Conservation (phyloP, 2,113 vertebrate species). For the Hippocampus guttulatus region DNA sequence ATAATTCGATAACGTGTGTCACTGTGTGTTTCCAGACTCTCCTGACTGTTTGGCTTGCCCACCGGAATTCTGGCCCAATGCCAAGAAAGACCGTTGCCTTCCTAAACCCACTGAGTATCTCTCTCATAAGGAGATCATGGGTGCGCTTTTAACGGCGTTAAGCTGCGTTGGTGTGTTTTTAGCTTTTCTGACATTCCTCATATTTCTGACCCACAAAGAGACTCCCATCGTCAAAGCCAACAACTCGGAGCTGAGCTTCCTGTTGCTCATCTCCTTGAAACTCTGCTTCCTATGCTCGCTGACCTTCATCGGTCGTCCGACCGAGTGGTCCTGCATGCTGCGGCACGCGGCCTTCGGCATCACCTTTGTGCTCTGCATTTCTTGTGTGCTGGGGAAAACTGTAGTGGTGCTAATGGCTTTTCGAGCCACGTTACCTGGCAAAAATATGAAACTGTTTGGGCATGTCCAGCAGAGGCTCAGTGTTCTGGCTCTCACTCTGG, state of each 20-base stretch:
- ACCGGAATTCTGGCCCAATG: constrained; percentile 60
- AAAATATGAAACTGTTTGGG: constrained; percentile 60
- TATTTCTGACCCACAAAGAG: constrained; percentile 56
- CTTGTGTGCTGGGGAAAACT: constrained; percentile 61
- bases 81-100: constrained; percentile 47
- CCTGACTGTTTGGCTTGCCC: constrained; percentile 48
- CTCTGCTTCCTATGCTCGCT: constrained; percentile 59
- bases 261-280: constrained; percentile 58
- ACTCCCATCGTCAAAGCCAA: constrained; percentile 56
- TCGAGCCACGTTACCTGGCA: constrained; percentile 51
- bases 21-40: constrained; percentile 46
- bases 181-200: constrained; percentile 41
- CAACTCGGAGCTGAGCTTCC: constrained; percentile 61
- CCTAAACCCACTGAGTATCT: constrained; percentile 61
- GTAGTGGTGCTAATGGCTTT: constrained; percentile 63
- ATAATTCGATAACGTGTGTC: neutral
- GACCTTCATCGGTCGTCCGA: constrained; percentile 52
- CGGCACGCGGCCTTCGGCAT: constrained; percentile 61
- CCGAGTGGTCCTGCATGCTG: constrained; percentile 65
- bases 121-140: constrained; percentile 59
- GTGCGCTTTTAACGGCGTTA: constrained; percentile 49
- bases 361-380: constrained; percentile 64
- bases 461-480: constrained; percentile 49
- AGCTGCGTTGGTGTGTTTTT: constrained; percentile 47
- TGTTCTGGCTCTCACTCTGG: constrained; percentile 48